A percentile compares a stretch with the other conserved stretches of the same genome.
phyloP scores from a whole-genome alignment of 2,888 invertebrate species.

The Eurytoma californica region DNA sequence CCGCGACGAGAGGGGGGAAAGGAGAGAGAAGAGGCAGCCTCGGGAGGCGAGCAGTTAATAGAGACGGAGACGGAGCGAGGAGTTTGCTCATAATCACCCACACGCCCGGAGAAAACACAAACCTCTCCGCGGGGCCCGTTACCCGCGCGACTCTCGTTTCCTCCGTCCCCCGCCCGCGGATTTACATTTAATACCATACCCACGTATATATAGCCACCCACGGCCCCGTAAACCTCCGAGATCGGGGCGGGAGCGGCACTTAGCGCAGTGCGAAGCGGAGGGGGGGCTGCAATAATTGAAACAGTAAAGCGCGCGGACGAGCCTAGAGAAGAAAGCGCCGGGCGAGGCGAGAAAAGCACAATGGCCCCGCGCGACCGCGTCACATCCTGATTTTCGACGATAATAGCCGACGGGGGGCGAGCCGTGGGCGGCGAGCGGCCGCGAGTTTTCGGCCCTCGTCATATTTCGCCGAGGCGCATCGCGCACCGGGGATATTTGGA shows the following conservation, averaged over 20 bases:
- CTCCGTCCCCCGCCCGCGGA: no score
- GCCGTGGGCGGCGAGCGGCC: not conserved
- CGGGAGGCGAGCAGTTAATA: not conserved
- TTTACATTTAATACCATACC: conserved; percentile 12
- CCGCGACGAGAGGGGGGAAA: not conserved
- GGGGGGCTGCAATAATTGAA: conserved; percentile 29
- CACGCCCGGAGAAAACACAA: conserved; percentile 29
- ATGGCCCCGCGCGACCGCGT: not conserved
- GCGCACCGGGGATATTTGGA: not conserved
- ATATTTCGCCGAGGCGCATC: conserved; percentile 20
- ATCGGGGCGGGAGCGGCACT: no score
- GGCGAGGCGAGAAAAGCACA: not conserved
- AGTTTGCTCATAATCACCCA: conserved; percentile 34
- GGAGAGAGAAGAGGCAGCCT: not conserved
- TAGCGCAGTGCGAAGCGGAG: not conserved
- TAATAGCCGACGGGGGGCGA: no score
- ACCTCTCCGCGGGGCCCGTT: conserved; percentile 27
- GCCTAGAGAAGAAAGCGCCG: not conserved
- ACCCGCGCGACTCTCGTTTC: not conserved
- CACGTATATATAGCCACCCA: not conserved
- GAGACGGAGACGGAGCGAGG: not conserved
- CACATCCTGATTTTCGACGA: not conserved
- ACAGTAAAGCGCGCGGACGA: conserved; percentile 18
- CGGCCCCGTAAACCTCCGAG: not conserved
- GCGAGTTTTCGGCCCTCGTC: conserved; percentile 21